A percentile compares a stretch with the other conserved stretches of the same genome.
These are phyloP conservation scores for Drosophila quadrilineata DNA, from an alignment of 1,140 invertebrate species.

Conservation along the genomic window DNA sequence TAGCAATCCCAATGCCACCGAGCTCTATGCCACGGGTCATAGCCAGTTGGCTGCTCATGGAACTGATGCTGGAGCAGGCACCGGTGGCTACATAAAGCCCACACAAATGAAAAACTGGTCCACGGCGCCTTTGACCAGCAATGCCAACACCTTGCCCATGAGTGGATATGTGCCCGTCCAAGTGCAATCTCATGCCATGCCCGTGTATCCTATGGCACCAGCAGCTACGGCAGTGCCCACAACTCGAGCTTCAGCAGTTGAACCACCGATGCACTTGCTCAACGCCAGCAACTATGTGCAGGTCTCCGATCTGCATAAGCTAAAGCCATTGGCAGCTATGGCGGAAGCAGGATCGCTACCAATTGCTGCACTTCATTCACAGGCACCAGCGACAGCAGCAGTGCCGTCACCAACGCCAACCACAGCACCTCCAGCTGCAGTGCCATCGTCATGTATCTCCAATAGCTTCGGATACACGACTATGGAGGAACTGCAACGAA, in stretches of 20 bases:
- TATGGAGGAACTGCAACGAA: constrained; percentile 62
- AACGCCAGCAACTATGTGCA: constrained; percentile 58
- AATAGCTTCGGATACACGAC: constrained; percentile 54
- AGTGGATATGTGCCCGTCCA: constrained; percentile 60
- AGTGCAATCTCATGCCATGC: constrained; percentile 16
- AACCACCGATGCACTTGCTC: constrained; percentile 46
- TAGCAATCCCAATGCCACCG: constrained; percentile 14
- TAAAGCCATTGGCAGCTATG: constrained; percentile 32
- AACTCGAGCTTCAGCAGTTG: constrained; percentile 6
- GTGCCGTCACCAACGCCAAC: background rate
- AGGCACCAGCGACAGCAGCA: background rate
- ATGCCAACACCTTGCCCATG: constrained; percentile 38
- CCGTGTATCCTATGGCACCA: background rate
- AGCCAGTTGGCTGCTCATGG: constrained; percentile 1
- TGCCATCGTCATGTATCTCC: background rate
- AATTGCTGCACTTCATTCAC: no score
- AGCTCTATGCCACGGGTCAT: background rate
- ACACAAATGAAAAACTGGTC: constrained; percentile 62
- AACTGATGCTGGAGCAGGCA: background rate
- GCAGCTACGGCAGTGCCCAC: background rate
- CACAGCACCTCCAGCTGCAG: background rate
- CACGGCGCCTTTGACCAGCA: constrained; percentile 5
- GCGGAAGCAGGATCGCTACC: background rate
- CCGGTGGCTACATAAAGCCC: constrained; percentile 62
- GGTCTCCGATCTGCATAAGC: constrained; percentile 57